A percentile compares a stretch with the other conserved stretches of the same genome.
Conservation (phyloP, 2,113 vertebrate genomes). For the Leptosomus discolor region DNA sequence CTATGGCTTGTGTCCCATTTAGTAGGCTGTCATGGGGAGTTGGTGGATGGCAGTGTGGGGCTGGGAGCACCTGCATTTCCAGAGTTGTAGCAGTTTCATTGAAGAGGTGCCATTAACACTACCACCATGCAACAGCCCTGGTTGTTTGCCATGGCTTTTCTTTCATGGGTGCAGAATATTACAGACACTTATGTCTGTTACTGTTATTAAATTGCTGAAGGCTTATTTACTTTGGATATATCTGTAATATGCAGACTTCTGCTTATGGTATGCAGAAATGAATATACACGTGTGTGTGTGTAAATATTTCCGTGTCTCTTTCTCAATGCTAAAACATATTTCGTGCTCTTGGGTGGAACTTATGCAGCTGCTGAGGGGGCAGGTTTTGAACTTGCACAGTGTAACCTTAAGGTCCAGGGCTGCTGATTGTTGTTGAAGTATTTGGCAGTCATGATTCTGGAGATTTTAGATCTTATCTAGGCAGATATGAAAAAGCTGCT, state of each 20-base stretch:
- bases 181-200: background rate
- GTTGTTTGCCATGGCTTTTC: accelerated
- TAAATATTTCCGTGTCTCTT: background rate
- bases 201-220: background rate
- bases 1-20: background rate
- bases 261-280: background rate
- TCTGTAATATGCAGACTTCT: background rate
- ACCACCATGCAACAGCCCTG: accelerated
- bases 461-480: background rate
- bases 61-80: accelerated
- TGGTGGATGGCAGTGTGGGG: background rate
- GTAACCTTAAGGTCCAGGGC: background rate
- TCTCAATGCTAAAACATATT: background rate
- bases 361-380: background rate
- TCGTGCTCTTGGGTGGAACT: background rate
- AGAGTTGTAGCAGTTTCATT: background rate
- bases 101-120: background rate
- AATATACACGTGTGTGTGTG: background rate
- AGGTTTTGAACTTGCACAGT: background rate
- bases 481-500: background rate
- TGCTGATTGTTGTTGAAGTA: background rate
- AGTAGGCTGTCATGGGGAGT: background rate
- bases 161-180: background rate
- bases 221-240: background rate
- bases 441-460: background rate